Evolutionary conservation across 2,113 vertebrate genomes (phyloP), one percentile per base, ranked within the genome.

Genomic region (Syngnathus floridae): DNA sequence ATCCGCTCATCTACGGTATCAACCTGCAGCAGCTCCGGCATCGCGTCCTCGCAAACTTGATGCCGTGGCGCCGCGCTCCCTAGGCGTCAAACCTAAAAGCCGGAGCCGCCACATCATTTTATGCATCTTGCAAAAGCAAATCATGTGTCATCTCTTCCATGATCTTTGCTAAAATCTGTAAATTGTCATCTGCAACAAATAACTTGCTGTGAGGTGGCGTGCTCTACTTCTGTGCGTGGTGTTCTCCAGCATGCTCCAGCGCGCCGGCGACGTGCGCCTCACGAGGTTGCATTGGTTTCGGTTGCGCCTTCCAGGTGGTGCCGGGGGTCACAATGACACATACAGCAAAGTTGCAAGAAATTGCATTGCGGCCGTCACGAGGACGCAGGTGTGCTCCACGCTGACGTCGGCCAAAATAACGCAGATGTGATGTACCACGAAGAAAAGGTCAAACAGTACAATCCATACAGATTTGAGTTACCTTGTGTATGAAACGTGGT

Each of bases 1-100:
- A 88, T 67, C 89, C 88, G 4, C 64, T 88, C 58, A 83, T 89
- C 51, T 90, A 90, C 22, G 88, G 89, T n/a, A 62, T 49, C 46
- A 17, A 49, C 6, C 46, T 49, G 46, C 46, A n/a, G 2, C 13
- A 7, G 6, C 16, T 49, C 7, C 46, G 46, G 16, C 46, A 1
- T 17, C 46, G 17, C 46, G 46, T 49, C 17, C 17, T 49, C 1
- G 46, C 46, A 17, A 49, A 19, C 46, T n/a, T 49, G 16, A 10
- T 5, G 16, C 46, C 46, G 46, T 17, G 13, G 45, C 16, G 12
- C 45, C 13, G 45, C 17, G 46, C 46, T n/a, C 16, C 17, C 1
- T 11, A 52, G 21, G 7, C 11, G 40, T 40, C 40, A 40, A 40
- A 8, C 40, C 40, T 40, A 0, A 40, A 40, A 11, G 40, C 11